Conservation (phyloP, 2,113 vertebrate genomes). For the Larimichthys crocea region DNA sequence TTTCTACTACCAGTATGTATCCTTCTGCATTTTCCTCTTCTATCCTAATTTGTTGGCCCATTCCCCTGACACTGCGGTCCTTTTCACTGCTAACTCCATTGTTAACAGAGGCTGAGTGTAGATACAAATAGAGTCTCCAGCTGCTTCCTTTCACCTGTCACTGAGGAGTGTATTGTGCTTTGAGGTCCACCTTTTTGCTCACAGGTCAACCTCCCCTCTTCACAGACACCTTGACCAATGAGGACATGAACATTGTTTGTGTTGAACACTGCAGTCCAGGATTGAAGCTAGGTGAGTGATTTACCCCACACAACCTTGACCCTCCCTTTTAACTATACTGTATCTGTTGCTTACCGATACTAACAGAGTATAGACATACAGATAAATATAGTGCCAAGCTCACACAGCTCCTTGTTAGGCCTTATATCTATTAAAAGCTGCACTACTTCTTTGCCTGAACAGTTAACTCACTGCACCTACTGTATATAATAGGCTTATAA, state of each 20-base stretch:
- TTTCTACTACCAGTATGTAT: not conserved
- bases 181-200: conserved; percentile 15
- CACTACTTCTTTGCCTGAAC: conserved; percentile 16
- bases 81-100: not conserved
- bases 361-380: not conserved
- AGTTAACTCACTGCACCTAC: conserved; percentile 14
- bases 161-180: not conserved
- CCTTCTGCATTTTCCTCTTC: not conserved
- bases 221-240: no score
- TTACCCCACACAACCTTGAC: not conserved
- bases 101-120: conserved; percentile 5
- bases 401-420: not conserved
- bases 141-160: conserved; percentile 51
- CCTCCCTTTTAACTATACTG: not conserved
- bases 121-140: not conserved
- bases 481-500: conserved; percentile 47
- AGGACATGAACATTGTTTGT: conserved; percentile 1
- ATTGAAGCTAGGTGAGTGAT: not conserved
- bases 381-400: not conserved
- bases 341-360: not conserved
- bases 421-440: conserved; percentile 16
- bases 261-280: not conserved
- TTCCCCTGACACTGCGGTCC: not conserved
- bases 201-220: not conserved
- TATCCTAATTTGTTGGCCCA: not conserved